These are phyloP conservation scores for Tenthredo livida DNA, from an alignment of 2,888 invertebrate genomes.

Conservation along the genomic window DNA sequence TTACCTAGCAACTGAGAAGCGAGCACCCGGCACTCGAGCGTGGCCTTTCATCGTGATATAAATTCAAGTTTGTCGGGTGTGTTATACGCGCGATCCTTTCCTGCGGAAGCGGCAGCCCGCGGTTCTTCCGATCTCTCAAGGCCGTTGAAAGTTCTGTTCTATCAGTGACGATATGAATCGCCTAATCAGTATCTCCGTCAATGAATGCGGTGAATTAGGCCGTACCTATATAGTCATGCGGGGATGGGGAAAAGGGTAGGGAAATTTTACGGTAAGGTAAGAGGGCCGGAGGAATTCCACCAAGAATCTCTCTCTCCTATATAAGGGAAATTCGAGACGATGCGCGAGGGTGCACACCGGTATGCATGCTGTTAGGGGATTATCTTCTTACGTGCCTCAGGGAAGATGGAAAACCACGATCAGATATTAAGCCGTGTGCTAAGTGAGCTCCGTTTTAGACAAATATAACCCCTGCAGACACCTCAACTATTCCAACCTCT, in stretches of 20 bases:
- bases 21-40: slow-evolving; percentile 14
- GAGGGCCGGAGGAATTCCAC: slow-evolving; percentile 27
- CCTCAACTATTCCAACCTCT: slow-evolving; percentile 1
- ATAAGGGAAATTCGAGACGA: not conserved
- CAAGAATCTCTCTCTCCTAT: slow-evolving; percentile 10
- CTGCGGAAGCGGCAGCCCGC: slow-evolving; percentile 29
- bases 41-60: slow-evolving; percentile 46
- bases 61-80: slow-evolving; percentile 46
- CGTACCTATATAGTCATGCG: not conserved
- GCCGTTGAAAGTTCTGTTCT: slow-evolving; percentile 15
- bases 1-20: not conserved
- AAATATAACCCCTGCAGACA: not conserved
- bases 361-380: slow-evolving; percentile 36
- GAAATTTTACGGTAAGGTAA: not conserved
- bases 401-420: slow-evolving; percentile 37
- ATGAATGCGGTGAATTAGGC: not conserved
- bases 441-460: slow-evolving; percentile 44
- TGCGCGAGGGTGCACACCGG: slow-evolving; percentile 9
- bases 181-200: slow-evolving; percentile 26
- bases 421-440: slow-evolving; percentile 35
- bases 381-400: slow-evolving; percentile 40
- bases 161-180: slow-evolving; percentile 26
- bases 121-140: slow-evolving; percentile 26
- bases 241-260: not conserved
- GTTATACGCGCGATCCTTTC: slow-evolving; percentile 26